Percentiles rank a stretch among this genome's conserved stretches.
Evolutionary conservation across 2,113 vertebrate species (phyloP).

Genomic region (Ciconia stormi): DNA sequence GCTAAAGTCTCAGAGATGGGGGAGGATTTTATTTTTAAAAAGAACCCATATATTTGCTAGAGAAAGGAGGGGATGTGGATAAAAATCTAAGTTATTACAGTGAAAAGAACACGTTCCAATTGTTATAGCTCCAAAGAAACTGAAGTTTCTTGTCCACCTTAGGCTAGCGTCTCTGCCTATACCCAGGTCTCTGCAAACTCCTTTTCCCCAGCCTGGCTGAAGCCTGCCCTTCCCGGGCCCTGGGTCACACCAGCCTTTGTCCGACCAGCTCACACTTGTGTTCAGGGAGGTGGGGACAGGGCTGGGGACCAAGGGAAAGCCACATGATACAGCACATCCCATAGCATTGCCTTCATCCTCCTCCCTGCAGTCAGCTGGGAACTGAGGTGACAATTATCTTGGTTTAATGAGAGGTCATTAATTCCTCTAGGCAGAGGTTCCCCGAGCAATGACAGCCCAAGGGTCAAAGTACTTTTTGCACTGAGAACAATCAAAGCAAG

Average conservation of each 20-base stretch:
- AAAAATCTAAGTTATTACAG: background rate
- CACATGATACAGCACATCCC: background rate
- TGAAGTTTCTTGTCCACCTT: background rate
- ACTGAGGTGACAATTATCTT: background rate
- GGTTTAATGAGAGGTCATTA: conserved; percentile 31
- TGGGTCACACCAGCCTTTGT: background rate
- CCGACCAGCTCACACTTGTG: background rate
- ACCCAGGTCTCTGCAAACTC: background rate
- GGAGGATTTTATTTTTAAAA: background rate
- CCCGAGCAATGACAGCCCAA: background rate
- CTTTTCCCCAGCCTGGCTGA: background rate
- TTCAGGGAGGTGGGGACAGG: background rate
- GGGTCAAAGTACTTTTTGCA: background rate
- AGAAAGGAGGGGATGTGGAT: background rate
- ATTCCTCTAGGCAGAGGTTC: background rate
- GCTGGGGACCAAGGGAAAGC: background rate
- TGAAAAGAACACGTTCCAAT: fast-evolving
- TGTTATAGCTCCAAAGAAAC: background rate
- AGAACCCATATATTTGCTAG: background rate
- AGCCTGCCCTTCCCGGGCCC: background rate
- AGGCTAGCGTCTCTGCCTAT: background rate
- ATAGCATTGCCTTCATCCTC: background rate
- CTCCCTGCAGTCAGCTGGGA: background rate
- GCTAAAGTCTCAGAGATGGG: background rate
- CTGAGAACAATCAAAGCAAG: background rate